Base-by-base conservation (phyloP, 2,797 vertebrate genomes). In the Lacerta bilineata region DNA sequence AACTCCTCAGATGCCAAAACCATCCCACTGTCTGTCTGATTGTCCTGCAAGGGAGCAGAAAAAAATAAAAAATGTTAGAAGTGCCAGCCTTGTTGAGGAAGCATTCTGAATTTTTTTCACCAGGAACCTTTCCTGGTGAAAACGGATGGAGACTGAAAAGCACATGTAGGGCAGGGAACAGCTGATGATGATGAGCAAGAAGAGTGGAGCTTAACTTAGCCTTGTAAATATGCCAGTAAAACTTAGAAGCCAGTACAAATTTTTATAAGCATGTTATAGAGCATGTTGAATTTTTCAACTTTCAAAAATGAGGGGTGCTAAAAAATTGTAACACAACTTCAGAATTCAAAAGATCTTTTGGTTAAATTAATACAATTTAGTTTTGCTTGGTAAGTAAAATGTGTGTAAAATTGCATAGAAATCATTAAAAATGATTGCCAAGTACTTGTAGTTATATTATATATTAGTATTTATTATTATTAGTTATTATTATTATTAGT, bases 1-100 rank as follows among this genome's bases (percentile, higher is more conserved):
- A 99, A 98, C 95, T 99, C 99, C 89, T 99, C 99, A 0, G 99
- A 99, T 90, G 99, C 98, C 97, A 99, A 96, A 93, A 99, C 98
- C 99, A 99, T 99, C 88, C 99, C 99, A 89, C 99, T 99, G 98
- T 99, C 99, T 4, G 99, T 99, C 96, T 99, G 99, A 96, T 98
- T 99, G 93, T 99, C 99, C 99, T 99, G 97, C n/a, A 91, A 79
- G 91, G 82, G 95, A 91, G 96, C 89, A 95, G 95, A 94, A 75
- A 82, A 91, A 68, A 61, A 50, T 13, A 15, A 27, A 61, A 68
- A 71, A 3, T 20, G 85, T 95, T 95, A 94, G 93, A 92, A 93
- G 87, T 85, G 91, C 90, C 55, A 87, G 91, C 91, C 66, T 90
- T 94, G 89, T 84, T 85, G 1, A 87, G 82, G 82, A 78, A 88